phyloP scores from a whole-genome alignment of 2,888 invertebrate species.

The Azorinus chamasolen region DNA sequence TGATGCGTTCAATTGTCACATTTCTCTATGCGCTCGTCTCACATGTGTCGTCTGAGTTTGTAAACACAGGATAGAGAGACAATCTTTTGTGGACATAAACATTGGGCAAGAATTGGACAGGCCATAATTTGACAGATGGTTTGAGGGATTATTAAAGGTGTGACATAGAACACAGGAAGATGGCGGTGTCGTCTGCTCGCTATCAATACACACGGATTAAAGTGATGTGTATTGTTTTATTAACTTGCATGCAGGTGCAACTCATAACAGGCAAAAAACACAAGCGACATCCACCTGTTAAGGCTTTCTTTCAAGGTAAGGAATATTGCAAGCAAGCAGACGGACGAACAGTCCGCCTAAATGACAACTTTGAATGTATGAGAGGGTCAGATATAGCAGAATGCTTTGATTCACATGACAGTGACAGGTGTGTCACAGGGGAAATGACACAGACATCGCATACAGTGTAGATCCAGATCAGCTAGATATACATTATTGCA shows the following conservation, averaged over 20 bases:
- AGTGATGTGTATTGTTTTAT: constrained; percentile 33
- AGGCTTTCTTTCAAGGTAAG: constrained; percentile 72
- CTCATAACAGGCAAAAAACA: constrained; percentile 19
- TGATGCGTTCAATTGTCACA: constrained; percentile 37
- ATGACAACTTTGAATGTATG: no score
- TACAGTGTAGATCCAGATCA: no score
- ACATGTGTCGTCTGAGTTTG: constrained; percentile 14
- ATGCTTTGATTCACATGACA: no score
- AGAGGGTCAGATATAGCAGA: no score
- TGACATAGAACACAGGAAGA: constrained; percentile 27
- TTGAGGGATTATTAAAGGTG: constrained; percentile 27
- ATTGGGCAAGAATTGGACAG: background rate
- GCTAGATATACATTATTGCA: no score
- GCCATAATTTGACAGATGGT: background rate
- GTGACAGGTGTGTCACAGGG: no score
- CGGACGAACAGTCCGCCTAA: no score
- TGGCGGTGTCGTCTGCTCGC: constrained; percentile 57
- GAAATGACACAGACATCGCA: no score
- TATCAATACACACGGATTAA: constrained; percentile 46
- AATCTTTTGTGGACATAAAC: background rate
- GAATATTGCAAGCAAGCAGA: background rate
- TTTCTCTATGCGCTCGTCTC: background rate
- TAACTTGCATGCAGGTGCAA: constrained; percentile 30
- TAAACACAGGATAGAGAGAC: constrained; percentile 14
- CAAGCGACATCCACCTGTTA: constrained; percentile 55